These are phyloP conservation scores for Gobio gobio DNA, from an alignment of 2,113 vertebrate species.

Conservation along the genomic window DNA sequence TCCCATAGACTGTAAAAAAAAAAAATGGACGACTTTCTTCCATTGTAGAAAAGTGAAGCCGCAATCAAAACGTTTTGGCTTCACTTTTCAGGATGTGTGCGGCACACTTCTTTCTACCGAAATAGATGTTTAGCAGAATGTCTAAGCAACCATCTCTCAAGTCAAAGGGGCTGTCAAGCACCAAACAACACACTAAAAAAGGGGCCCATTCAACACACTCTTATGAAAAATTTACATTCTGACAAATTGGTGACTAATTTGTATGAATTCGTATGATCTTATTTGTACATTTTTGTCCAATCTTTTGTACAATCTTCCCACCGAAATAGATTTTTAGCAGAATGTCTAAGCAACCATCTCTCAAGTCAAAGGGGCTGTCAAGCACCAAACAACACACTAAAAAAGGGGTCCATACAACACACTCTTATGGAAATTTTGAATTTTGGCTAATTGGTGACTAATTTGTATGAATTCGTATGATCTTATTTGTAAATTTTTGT, in stretches of 20 bases:
- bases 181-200: not conserved
- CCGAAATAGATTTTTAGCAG: too few relatives aligned
- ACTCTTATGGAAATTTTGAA: not conserved
- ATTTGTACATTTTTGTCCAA: too few relatives aligned
- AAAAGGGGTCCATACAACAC: not conserved
- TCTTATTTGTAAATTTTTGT: too few relatives aligned
- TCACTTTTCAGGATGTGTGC: too few relatives aligned
- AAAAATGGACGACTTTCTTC: too few relatives aligned
- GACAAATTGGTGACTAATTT: not conserved
- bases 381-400: not conserved
- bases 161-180: not conserved
- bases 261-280: too few relatives aligned
- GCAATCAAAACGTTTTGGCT: too few relatives aligned
- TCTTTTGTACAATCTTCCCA: too few relatives aligned
- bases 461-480: too few relatives aligned
- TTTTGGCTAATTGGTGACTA: not conserved
- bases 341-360: not conserved
- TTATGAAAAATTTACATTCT: not conserved
- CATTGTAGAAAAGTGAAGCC: too few relatives aligned
- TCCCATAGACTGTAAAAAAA: too few relatives aligned
- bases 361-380: not conserved
- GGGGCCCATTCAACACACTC: not conserved
- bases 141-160: not conserved
- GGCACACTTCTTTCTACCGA: not conserved
- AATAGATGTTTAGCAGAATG: not conserved